phyloP scores from a whole-genome alignment of 2,797 vertebrate genomes.

The Choloepus didactylus region DNA sequence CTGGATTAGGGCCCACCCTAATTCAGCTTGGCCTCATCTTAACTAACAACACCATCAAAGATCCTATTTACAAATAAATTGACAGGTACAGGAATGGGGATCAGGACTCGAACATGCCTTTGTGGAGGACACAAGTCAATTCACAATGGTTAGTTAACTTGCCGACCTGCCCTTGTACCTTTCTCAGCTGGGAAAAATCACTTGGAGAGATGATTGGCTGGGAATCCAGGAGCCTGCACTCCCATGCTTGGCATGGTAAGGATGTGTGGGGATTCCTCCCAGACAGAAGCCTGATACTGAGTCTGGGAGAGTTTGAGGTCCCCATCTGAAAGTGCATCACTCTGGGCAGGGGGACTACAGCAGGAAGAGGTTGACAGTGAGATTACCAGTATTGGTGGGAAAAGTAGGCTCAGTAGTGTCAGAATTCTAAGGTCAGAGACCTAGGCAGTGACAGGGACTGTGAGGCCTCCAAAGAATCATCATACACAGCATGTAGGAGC shows the following conservation, averaged over 20 bases:
- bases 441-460: neutral
- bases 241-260: neutral
- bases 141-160: neutral
- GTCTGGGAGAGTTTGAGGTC: neutral
- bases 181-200: neutral
- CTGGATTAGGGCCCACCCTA: too few species aligned
- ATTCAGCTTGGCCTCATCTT: too few species aligned
- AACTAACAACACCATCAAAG: too few species aligned
- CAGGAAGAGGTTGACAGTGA: neutral
- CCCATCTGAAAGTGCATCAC: neutral
- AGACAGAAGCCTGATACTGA: too few species aligned
- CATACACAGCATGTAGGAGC: neutral
- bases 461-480: neutral
- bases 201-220: neutral
- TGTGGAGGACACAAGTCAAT: too few species aligned
- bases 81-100: too few species aligned
- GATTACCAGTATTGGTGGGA: neutral
- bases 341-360: neutral
- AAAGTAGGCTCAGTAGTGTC: neutral
- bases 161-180: neutral
- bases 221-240: neutral
- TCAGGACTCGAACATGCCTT: too few species aligned
- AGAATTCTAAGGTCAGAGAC: neutral
- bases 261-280: too few species aligned
- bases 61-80: too few species aligned